Evolutionary conservation across 2,888 invertebrate species (phyloP), one percentile per base, ranked within the genome.

Genomic region (Diploptera punctata): DNA sequence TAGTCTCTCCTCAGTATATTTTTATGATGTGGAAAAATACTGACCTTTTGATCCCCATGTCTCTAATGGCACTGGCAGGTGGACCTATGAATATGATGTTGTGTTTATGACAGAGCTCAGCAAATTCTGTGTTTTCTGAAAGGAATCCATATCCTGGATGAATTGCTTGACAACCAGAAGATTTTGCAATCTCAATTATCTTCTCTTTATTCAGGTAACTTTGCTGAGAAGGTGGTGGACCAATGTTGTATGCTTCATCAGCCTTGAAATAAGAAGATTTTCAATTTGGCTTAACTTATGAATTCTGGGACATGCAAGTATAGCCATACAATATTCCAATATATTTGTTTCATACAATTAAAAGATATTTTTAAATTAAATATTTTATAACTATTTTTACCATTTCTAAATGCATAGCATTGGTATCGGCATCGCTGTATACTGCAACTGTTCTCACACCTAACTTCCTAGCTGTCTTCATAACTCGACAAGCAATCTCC

Each of bases 61-160:
- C 95, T 76, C 94, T 88, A 76, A 99, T 99, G 13, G 99, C 99
- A 49, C 89, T 86, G 1, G 97, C 89, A 13, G 99, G 97, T 4
- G 99, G 99, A 0, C 99, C 99, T 80, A 99, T 93, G 81, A 99
- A 99, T 70, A 94, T 92, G 0, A 99, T 83, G 65, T 90, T 90
- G 77, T 90, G 88, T 61, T 88, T 86, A 16, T 93, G 89, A 81
- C 99, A 99, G 47, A 89, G 85, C 78, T 96, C 93, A 9, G 99
- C 97, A 85, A 99, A 99, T 81, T 97, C 98, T 0, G 93, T 92
- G 84, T 98, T 99, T 84, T 99, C 99, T 0, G 99, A 99, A 16
- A 99, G 87, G 81, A 99, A 99, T 1, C 99, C 99, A 86, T 99
- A 99, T 0, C 99, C 99, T 0, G 99, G 99, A 85, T 99, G 99